These are phyloP conservation scores for Catocala fraxini DNA, from an alignment of 2,888 invertebrate species.

Conservation along the genomic window DNA sequence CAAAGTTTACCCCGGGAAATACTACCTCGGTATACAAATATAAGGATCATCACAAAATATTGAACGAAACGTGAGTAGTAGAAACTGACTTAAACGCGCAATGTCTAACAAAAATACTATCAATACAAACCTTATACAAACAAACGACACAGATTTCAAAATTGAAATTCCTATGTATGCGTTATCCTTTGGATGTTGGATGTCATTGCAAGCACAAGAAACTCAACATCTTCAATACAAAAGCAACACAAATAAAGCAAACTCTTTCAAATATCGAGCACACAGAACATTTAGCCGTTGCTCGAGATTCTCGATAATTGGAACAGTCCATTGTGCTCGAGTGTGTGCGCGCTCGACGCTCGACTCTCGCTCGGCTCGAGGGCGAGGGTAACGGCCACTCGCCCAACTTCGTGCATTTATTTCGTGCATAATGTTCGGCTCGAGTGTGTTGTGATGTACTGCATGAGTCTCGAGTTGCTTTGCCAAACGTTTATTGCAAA, in stretches of 20 bases:
- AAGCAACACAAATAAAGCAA: slow-evolving; percentile 17
- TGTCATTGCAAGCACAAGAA: background rate
- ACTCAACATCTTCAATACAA: background rate
- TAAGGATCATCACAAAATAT: too few species aligned
- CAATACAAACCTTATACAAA: too few species aligned
- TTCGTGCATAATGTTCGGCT: slow-evolving; percentile 29
- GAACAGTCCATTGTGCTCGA: slow-evolving; percentile 38
- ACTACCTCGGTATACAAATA: too few species aligned
- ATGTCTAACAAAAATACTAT: too few species aligned
- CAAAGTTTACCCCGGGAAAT: too few species aligned
- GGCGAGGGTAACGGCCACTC: slow-evolving; percentile 26
- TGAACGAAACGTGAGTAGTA: too few species aligned
- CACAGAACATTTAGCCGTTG: slow-evolving; percentile 15
- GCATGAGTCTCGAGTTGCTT: slow-evolving; percentile 12
- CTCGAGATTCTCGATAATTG: slow-evolving; percentile 43
- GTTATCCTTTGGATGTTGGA: background rate
- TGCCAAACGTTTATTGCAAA: slow-evolving; percentile 6
- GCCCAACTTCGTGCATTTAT: slow-evolving; percentile 23
- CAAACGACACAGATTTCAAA: background rate
- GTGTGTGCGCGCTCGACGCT: slow-evolving; percentile 28
- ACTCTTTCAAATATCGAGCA: slow-evolving; percentile 7
- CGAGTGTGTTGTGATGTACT: slow-evolving; percentile 22
- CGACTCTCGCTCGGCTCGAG: slow-evolving; percentile 15
- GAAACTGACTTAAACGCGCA: too few species aligned
- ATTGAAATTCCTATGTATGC: background rate